Evolutionary conservation across 1,140 invertebrate species (phyloP), one percentile per base, ranked within the genome.

Genomic region (Cyclina sinensis): DNA sequence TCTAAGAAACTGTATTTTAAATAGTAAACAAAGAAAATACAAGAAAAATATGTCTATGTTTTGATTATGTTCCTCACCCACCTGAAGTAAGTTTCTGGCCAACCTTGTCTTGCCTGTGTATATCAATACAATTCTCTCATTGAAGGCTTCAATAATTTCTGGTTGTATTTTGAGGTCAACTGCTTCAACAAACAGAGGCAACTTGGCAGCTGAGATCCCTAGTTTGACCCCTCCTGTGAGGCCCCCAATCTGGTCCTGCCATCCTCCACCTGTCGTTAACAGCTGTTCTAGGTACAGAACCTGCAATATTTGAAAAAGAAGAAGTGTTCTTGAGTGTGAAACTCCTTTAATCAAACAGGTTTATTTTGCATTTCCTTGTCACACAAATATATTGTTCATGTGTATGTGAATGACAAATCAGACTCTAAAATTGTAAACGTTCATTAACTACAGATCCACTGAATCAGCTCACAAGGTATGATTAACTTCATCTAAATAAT

Each of bases 201-300:
- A 93, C 78, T 91, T 74, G 35, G 93, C 92, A 76, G 94, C 93
- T 14, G 95, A 96, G 39, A 93, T 87, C n/a, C 95, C 96, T 35
- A 96, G 86, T 48, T 95, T 95, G 27, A 96, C 91, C 16, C 96
- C 96, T n/a, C 95, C 95, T 46, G 93, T 90, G 2, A 96, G 91
- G 0, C 96, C 96, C 51, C 96, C 96, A 11, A 96, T 95, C 91
- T 96, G 96, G 89, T 96, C 96, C 92, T 96, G 96, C 96, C 96
- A 96, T 1, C 96, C 96, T 32, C 96, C 96, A 35, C 95, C 95
- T 81, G 96, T 96, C 9, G 96, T 96, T 83, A 96, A 90, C 90
- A 96, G 88, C 92, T 96, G 96, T 81, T 96, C 96, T 39, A 96
- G 89, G 85, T 95, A 94, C 16, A 96, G 92, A 1, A 96, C 96